A percentile compares a stretch with the other conserved stretches of the same genome.
These are phyloP conservation scores for Toxotes lorentzi DNA, from an alignment of 2,797 vertebrate genomes.

Conservation along the genomic window DNA sequence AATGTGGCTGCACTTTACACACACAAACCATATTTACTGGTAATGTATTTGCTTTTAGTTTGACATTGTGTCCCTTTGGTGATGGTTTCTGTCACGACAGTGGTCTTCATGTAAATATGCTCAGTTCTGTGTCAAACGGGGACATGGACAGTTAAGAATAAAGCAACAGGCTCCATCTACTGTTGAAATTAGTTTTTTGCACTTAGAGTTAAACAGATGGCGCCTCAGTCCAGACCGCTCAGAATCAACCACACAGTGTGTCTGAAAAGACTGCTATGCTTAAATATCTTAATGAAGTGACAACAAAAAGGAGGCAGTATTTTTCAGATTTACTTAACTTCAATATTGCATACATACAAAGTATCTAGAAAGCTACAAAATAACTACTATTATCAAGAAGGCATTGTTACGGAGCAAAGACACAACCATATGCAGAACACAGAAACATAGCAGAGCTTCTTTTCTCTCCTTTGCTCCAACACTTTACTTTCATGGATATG, in stretches of 20 bases:
- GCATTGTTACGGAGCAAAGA: constrained; percentile 99
- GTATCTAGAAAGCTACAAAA: constrained; percentile 99
- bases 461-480: constrained; percentile 90
- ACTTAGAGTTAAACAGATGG: background rate
- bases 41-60: background rate
- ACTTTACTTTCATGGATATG: constrained; percentile 95
- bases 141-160: background rate
- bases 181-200: constrained; percentile 46
- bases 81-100: constrained; percentile 41
- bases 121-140: background rate
- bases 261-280: background rate
- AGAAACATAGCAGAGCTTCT: constrained; percentile 90
- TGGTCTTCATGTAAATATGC: background rate
- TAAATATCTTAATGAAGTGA: constrained; percentile 21
- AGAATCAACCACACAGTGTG: background rate
- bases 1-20: background rate
- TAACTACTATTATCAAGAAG: constrained; percentile 99
- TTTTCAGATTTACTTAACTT: constrained; percentile 96
- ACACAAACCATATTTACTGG: background rate
- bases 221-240: background rate
- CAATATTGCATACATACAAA: constrained; percentile 99
- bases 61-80: constrained; percentile 65
- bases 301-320: constrained; percentile 35
- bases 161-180: constrained; percentile 52
- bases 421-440: constrained; percentile 99